Evolutionary conservation across 2,113 vertebrate species (phyloP), one percentile per base, ranked within the genome.

Genomic region (Vulpes ferrilata): DNA sequence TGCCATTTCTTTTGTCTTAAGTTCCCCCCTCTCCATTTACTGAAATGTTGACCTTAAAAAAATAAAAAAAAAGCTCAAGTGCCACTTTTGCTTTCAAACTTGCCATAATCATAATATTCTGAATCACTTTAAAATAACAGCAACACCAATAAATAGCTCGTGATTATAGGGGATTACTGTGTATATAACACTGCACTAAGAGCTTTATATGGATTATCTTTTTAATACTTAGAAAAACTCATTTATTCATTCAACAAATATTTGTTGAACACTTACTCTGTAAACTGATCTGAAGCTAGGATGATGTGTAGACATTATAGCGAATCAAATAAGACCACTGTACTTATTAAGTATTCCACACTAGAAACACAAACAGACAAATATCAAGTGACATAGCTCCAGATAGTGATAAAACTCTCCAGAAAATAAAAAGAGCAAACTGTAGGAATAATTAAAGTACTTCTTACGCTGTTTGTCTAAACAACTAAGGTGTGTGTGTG

Each of bases 41-140:
- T 71, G 16, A 88, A 87, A 60, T 59, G 57, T 11, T 84, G n/a
- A 87, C 27, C 55, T 78, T 82, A 73, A 3, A 25, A 90, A 87
- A 4, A 92, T 67, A 2, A 25, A 87, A 4, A 92, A 73, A 3
- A 25, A 90, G 10, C 2, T 69, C 38, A 57, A 92, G 38, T 59
- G 35, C 2, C 11, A 35, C 13, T 32, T 92, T 60, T 69, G 23
- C 15, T 65, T 82, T 78, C 85, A 4, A 91, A 32, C 0, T 67
- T 78, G 48, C 0, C 4, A 3, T 71, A 7, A 35, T 22, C 1
- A 57, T 57, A 55, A 62, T 48, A 67, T 74, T 73, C 5, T 69
- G 15, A 88, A n/a, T 78, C 30, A 83, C 78, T 93, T 95, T 22
- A 79, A 95, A 86, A 22, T 88, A 85, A 89, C 17, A 65, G 9